Evolutionary conservation across 2,113 vertebrate species (phyloP).

Genomic region (Dermatemys mawii): DNA sequence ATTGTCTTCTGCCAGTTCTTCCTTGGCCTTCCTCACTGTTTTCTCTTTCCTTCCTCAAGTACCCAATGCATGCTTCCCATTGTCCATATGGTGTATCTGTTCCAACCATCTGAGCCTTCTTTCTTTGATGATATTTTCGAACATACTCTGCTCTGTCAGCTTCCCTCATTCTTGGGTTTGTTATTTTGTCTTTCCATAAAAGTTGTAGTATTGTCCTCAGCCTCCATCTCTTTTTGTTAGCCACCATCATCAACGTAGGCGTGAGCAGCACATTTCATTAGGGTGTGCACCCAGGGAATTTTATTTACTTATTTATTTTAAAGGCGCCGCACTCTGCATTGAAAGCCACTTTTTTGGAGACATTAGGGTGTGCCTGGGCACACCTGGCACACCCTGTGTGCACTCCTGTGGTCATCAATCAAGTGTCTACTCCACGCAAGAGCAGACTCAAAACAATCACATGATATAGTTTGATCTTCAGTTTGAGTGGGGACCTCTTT

Average conservation of each 20-base stretch:
- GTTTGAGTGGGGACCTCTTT: neutral
- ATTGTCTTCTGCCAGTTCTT: neutral
- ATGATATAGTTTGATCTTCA: neutral
- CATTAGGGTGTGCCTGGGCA: too few species aligned
- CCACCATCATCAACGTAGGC: too few species aligned
- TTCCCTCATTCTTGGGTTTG: neutral
- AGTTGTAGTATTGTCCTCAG: neutral
- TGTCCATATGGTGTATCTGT: neutral
- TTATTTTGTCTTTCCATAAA: neutral
- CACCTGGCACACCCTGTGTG: too few species aligned
- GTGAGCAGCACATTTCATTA: too few species aligned
- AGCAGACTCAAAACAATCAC: neutral
- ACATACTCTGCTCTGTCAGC: neutral
- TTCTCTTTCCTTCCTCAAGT: neutral
- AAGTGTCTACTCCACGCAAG: neutral
- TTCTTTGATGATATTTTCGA: neutral
- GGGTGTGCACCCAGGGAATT: too few species aligned
- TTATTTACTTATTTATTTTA: too few species aligned
- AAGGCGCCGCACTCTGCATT: too few species aligned
- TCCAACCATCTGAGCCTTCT: neutral
- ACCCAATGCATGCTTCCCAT: neutral
- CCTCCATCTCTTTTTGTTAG: neutral
- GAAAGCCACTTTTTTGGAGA: too few species aligned
- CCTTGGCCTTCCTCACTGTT: neutral
- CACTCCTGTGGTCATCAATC: too few species aligned